Conservation (phyloP, 1,140 invertebrate species). For the Zaprionus taronus region DNA sequence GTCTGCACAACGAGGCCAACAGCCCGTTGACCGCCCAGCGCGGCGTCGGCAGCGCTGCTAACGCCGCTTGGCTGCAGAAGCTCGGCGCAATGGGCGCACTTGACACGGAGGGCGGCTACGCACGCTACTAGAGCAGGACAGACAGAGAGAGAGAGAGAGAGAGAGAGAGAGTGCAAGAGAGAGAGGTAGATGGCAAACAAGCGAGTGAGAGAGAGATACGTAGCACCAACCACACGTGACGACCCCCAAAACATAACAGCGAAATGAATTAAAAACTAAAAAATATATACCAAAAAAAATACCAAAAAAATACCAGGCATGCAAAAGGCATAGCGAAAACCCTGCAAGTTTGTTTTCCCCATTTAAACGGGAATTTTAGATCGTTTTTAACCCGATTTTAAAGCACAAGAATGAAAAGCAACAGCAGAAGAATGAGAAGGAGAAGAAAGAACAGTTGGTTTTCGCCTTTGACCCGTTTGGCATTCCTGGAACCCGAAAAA, state of each 20-base stretch:
- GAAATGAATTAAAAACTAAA: constrained; percentile 10
- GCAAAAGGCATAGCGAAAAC: background rate
- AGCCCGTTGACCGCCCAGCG: constrained; percentile 55
- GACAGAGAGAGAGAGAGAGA: background rate
- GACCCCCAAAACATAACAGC: constrained; percentile 31
- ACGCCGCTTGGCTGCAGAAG: constrained; percentile 76
- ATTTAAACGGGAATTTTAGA: background rate
- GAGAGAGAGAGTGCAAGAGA: background rate
- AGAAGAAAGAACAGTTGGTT: too few species aligned
- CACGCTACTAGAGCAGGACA: constrained; percentile 53
- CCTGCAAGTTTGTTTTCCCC: background rate
- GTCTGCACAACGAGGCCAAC: constrained; percentile 77
- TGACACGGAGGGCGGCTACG: constrained; percentile 68
- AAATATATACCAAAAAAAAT: background rate
- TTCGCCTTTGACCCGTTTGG: background rate
- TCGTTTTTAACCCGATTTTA: constrained; percentile 13
- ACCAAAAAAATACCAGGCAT: constrained; percentile 4
- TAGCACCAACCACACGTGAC: constrained; percentile 33
- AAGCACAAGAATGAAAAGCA: background rate
- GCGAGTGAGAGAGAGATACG: constrained; percentile 9
- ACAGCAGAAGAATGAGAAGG: background rate
- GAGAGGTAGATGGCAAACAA: background rate
- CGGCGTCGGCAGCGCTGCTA: constrained; percentile 38
- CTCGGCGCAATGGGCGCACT: constrained; percentile 69
- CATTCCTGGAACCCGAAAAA: background rate